A percentile compares a stretch with the other conserved stretches of the same genome.
phyloP scores from a whole-genome alignment of 2,888 invertebrate species.

The Andrena bucephala region DNA sequence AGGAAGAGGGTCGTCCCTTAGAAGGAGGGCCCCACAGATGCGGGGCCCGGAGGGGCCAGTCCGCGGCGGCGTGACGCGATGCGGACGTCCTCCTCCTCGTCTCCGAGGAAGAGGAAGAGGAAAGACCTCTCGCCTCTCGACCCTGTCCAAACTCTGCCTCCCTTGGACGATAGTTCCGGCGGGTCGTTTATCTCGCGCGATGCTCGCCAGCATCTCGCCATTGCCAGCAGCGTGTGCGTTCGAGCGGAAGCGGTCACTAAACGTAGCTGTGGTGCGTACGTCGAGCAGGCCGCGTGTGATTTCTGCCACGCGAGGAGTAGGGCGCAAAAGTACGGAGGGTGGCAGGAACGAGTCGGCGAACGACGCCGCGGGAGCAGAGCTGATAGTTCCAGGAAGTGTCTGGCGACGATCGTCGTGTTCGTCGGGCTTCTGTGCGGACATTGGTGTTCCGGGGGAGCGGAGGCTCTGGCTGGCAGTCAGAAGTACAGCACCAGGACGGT shows the following conservation, averaged over 20 bases:
- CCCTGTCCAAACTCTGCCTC: slow-evolving; percentile 36
- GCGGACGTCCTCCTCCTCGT: slow-evolving; percentile 82
- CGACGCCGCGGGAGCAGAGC: slow-evolving; percentile 28
- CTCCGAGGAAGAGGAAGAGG: slow-evolving; percentile 76
- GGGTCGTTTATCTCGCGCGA: slow-evolving; percentile 26
- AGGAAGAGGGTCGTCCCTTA: slow-evolving; percentile 66
- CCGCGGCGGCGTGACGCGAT: slow-evolving; percentile 85
- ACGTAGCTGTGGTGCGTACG: background rate
- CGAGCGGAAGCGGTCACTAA: slow-evolving; percentile 8
- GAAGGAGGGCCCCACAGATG: slow-evolving; percentile 82
- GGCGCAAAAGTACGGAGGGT: background rate
- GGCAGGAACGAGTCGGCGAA: background rate
- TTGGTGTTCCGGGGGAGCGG: slow-evolving; percentile 72
- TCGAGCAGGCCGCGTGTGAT: background rate
- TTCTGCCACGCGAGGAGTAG: background rate
- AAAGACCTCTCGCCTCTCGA: slow-evolving; percentile 70
- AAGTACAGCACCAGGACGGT: slow-evolving; percentile 94
- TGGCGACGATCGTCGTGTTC: slow-evolving; percentile 78
- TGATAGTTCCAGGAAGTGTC: slow-evolving; percentile 47
- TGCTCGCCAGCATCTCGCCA: slow-evolving; percentile 15
- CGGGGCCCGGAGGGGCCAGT: slow-evolving; percentile 81
- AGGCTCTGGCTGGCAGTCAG: slow-evolving; percentile 87
- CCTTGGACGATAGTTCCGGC: slow-evolving; percentile 39
- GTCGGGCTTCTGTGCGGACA: slow-evolving; percentile 69
- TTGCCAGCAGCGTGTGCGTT: slow-evolving; percentile 18